These are phyloP conservation scores for Blastomussa wellsi DNA, from an alignment of 92 coral and sea anemone species.

Conservation along the genomic window DNA sequence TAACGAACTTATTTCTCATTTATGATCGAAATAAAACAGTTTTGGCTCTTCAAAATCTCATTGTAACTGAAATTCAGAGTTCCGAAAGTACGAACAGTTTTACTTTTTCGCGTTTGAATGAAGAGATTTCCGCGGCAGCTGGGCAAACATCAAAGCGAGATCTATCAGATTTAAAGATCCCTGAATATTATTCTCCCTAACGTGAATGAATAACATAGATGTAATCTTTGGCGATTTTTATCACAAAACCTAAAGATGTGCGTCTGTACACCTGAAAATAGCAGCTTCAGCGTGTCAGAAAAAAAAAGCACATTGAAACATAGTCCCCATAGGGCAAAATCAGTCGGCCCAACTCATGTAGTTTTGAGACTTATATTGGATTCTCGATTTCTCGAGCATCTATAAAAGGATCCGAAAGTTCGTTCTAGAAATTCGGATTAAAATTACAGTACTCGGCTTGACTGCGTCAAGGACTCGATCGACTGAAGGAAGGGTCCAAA, in stretches of 20 bases:
- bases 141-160: constrained; percentile 13
- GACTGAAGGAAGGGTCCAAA: too few relatives aligned
- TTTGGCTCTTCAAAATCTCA: not conserved
- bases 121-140: not conserved
- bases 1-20: not conserved
- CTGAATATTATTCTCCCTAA: not conserved
- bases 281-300: not conserved
- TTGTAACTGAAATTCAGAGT: not conserved
- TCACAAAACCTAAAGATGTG: not conserved
- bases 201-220: not conserved
- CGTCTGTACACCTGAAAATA: not conserved
- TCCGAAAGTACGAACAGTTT: not conserved
- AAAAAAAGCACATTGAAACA: not conserved
- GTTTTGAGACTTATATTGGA: not conserved
- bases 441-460: too few relatives aligned
- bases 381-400: too few relatives aligned
- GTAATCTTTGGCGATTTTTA: not conserved
- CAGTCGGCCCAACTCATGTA: not conserved
- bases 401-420: too few relatives aligned
- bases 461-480: too few relatives aligned
- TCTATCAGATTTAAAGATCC: not conserved
- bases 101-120: not conserved
- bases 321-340: not conserved
- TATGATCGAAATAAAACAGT: not conserved
- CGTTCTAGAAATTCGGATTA: too few relatives aligned